Conservation (phyloP, 2,888 invertebrate species). For the Athripsodes cinereus region DNA sequence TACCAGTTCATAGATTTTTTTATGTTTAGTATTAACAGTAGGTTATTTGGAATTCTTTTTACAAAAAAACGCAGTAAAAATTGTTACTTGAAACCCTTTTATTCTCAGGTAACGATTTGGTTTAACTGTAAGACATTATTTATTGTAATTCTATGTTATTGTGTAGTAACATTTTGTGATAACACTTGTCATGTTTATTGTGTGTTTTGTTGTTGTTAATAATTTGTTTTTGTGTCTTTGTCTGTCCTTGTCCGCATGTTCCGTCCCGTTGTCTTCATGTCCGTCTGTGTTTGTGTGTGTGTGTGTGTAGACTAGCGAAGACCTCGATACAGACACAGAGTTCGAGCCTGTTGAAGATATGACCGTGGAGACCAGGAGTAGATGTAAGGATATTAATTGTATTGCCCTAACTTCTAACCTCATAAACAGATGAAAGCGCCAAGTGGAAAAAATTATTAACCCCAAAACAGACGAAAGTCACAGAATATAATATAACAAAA, state of each 20-base stretch:
- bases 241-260: slow-evolving; percentile 24
- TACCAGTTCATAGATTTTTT: too few species aligned
- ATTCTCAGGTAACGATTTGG: too few species aligned
- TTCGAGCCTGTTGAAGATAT: slow-evolving; percentile 63
- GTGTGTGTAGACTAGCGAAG: slow-evolving; percentile 53
- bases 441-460: too few species aligned
- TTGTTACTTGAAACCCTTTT: too few species aligned
- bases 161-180: too few species aligned
- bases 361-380: slow-evolving; percentile 61
- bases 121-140: too few species aligned
- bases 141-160: not conserved
- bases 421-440: not conserved
- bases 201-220: slow-evolving; percentile 11
- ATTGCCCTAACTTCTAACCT: not conserved
- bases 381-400: slow-evolving; percentile 53
- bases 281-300: slow-evolving; percentile 23
- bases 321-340: slow-evolving; percentile 62
- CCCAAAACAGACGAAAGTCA: too few species aligned
- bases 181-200: too few species aligned
- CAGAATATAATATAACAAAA: too few species aligned
- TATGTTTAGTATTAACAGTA: too few species aligned
- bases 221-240: slow-evolving; percentile 17
- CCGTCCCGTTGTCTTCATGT: slow-evolving; percentile 27
- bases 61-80: too few species aligned
- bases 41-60: too few species aligned